phyloP scores from a whole-genome alignment of 2,113 vertebrate genomes.

The Hippocampus abdominalis region DNA sequence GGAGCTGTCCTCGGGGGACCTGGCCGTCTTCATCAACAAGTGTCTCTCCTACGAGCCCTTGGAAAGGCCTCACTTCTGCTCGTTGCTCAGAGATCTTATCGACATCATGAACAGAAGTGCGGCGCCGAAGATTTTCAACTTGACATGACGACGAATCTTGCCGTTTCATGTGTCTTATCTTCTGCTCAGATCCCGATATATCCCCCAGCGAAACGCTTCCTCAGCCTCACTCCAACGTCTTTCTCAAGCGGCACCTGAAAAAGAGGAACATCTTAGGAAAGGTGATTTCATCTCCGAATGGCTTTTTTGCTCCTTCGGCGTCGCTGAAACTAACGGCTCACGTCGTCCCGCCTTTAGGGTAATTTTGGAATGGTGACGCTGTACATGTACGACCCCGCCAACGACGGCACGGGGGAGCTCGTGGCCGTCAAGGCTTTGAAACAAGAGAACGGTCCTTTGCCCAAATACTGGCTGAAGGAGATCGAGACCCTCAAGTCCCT shows the following conservation, averaged over 20 bases:
- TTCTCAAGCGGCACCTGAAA: constrained; percentile 88
- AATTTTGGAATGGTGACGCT: constrained; percentile 92
- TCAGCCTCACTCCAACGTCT: constrained; percentile 76
- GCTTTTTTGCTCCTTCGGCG: neutral
- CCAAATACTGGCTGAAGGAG: constrained; percentile 81
- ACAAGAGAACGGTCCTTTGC: constrained; percentile 75
- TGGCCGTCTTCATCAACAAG: constrained; percentile 80
- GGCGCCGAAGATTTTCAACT: constrained; percentile 16
- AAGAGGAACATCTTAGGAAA: constrained; percentile 80
- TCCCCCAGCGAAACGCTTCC: constrained; percentile 59
- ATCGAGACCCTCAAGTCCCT: constrained; percentile 87
- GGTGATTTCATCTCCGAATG: constrained; percentile 62
- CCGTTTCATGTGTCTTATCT: neutral
- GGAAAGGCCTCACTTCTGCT: constrained; percentile 82
- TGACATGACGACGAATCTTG: neutral
- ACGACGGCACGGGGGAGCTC: constrained; percentile 85
- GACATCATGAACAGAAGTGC: constrained; percentile 79
- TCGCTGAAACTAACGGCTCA: neutral
- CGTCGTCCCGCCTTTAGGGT: constrained; percentile 70
- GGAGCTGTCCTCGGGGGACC: constrained; percentile 76
- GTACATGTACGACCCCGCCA: constrained; percentile 84
- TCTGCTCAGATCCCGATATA: constrained; percentile 75
- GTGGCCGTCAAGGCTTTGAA: constrained; percentile 91
- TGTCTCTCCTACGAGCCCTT: constrained; percentile 80
- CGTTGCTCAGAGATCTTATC: constrained; percentile 83